Percentiles rank a stretch among this genome's conserved stretches.
phyloP scores from a whole-genome alignment of 2,888 invertebrate genomes.

The Malachius bipustulatus region DNA sequence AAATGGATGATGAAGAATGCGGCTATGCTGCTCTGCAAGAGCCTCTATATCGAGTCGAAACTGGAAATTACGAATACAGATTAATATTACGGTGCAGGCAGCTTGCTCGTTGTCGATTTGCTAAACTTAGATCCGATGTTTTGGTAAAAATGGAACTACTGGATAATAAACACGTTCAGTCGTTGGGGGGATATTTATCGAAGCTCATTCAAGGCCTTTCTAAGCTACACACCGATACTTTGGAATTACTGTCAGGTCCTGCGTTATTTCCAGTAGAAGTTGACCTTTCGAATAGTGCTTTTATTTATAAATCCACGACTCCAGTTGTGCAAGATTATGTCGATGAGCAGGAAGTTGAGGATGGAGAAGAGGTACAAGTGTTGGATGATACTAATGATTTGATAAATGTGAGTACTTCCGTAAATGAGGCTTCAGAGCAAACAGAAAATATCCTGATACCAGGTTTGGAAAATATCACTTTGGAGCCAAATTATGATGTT shows the following conservation, averaged over 20 bases:
- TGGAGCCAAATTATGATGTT: constrained; percentile 34
- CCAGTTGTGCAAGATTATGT: constrained; percentile 37
- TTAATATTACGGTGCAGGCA: constrained; percentile 91
- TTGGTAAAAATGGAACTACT: constrained; percentile 92
- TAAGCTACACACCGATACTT: constrained; percentile 46
- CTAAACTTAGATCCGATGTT: constrained; percentile 77
- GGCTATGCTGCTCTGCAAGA: constrained; percentile 88
- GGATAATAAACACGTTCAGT: constrained; percentile 97
- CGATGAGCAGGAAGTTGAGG: constrained; percentile 42
- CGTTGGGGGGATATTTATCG: constrained; percentile 76
- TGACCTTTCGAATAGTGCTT: constrained; percentile 82
- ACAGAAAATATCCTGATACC: constrained; percentile 15
- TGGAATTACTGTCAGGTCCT: constrained; percentile 63
- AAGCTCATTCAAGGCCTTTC: constrained; percentile 77
- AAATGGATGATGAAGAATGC: constrained; percentile 99
- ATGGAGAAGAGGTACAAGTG: constrained; percentile 33
- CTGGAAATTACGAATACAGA: constrained; percentile 98
- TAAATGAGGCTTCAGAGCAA: constrained; percentile 6
- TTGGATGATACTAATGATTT: constrained; percentile 14
- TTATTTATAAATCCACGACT: constrained; percentile 70
- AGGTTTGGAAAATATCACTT: constrained; percentile 15
- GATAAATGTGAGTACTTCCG: constrained; percentile 1
- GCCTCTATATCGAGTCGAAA: constrained; percentile 93
- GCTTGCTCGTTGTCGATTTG: constrained; percentile 79
- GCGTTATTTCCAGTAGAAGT: constrained; percentile 91